Base-by-base conservation (phyloP, 2,797 vertebrate genomes). In the Lutjanus argentimaculatus region DNA sequence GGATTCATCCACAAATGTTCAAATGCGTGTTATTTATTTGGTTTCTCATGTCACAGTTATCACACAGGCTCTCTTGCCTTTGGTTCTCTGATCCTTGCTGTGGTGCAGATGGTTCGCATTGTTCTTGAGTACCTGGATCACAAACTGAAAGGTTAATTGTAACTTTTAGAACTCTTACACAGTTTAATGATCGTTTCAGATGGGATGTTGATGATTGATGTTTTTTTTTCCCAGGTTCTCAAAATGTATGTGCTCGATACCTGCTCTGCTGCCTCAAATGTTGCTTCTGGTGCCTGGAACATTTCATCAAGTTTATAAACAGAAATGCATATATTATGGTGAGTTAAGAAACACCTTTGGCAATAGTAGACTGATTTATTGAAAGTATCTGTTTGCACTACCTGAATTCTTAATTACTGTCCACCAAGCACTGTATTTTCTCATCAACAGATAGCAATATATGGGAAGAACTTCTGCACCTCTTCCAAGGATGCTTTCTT, bases 311-410 rank as follows among this genome's bases (percentile, higher is more conserved):
- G 94, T 99, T 99, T 93, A 95, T 99, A 91, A 99, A 99, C 97
- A 96, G 97, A 95, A 99, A 99, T 77, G 98, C 98, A 56, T 99
- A 98, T 91, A 97, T 99, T 77, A 99, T 99, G 98, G 98, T 99
- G 95, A 91, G 97, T 94, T 14, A 14, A 17, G 25, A 45, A 70
- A 49, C 21, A 58, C 15, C n/a, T 49, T 13, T 63, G 0, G 14
- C 21, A 30, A 3, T 9, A 40, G 0, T 46, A 36, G 48, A 43
- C 9, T 46, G 1, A 52, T 74, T 80, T 48, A 51, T 49, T 30
- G 25, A 30, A 30, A 30, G 25, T 30, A 30, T 30, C 25, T 30
- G 25, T 30, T 30, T 30, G 25, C 25, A 30, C 2, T 30, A 30
- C 25, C 25, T 30, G 2, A 30, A 30, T 2, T 30, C 25, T 30